Evolutionary conservation across 2,797 vertebrate genomes (phyloP), one percentile per base, ranked within the genome.

Genomic region (Liparis tanakae): DNA sequence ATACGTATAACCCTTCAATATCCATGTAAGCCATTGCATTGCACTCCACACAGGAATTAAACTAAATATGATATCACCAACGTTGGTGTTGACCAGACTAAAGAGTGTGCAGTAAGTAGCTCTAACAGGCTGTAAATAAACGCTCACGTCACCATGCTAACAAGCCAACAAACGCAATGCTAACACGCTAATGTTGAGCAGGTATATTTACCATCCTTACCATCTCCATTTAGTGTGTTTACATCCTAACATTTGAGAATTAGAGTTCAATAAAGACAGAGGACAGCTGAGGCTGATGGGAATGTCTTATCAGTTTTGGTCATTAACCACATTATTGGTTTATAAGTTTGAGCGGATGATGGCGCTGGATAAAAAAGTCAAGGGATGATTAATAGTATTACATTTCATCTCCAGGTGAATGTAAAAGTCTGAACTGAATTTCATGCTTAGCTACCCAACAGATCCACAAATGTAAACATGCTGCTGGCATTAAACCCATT

Each of bases 321-420:
- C 15, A 18, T 25, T 18, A 8, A 33, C 6, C 3, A 14, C 12
- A 36, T 13, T 22, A 20, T 8, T 55, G 17, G 20, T 41, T 60
- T 43, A 43, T 15, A 22, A 60, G 43, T 30, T 46, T 20, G 17
- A 57, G 5, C 25, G 44, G 65, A 55, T 43, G 66, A 68, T 46
- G 39, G 25, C 4, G 3, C 22, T n/a, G 1, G 30, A 68, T 20
- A 41, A 36, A 41, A 46, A 8, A n/a, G 5, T 58, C 22, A 18
- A 37, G 9, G 20, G 56, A n/a, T 25, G 0, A 39, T 70, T 4
- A 39, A 22, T 41, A 14, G 18, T 33, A 43, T n/a, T 44, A 44
- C 3, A 18, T 67, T 56, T 20, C 4, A 46, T 17, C 54, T 3
- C 20, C 10, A 18, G 25, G 17, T 12, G 18, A 44, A 44, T 12